phyloP scores from a whole-genome alignment of 2,797 vertebrate genomes.

The Bradypus variegatus region DNA sequence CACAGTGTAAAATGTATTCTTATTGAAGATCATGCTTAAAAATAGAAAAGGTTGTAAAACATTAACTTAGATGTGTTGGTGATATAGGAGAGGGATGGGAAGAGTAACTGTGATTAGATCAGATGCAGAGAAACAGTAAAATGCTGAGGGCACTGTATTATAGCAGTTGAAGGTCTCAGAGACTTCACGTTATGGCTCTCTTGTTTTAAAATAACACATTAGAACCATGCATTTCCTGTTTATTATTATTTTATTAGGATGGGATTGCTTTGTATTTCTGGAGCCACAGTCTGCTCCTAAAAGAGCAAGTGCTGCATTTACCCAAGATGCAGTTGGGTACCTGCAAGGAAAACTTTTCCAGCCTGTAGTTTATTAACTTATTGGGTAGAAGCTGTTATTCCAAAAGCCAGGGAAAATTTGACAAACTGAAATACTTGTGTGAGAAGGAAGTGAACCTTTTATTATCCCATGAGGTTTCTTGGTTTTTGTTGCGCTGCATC shows the following conservation, averaged over 20 bases:
- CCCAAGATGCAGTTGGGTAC: neutral
- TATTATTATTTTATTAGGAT: conserved; percentile 9
- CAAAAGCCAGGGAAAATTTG: neutral
- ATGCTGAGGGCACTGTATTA: fast-evolving
- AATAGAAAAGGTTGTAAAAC: neutral
- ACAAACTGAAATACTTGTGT: neutral
- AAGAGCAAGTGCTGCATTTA: neutral
- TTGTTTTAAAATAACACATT: neutral
- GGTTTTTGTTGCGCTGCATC: neutral
- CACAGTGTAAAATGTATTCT: neutral
- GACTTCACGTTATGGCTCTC: fast-evolving
- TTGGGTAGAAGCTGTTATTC: neutral
- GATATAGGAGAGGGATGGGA: neutral
- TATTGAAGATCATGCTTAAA: neutral
- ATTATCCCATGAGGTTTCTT: neutral
- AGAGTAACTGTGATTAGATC: neutral
- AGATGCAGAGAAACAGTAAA: neutral
- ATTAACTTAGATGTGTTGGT: neutral
- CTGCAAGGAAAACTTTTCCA: neutral
- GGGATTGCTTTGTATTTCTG: neutral
- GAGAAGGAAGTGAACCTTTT: neutral
- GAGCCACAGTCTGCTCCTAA: neutral
- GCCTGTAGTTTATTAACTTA: neutral
- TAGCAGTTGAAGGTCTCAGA: neutral
- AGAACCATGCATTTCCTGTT: neutral